phyloP scores from a whole-genome alignment of 2,888 invertebrate species.

The Stegophylla sp. region DNA sequence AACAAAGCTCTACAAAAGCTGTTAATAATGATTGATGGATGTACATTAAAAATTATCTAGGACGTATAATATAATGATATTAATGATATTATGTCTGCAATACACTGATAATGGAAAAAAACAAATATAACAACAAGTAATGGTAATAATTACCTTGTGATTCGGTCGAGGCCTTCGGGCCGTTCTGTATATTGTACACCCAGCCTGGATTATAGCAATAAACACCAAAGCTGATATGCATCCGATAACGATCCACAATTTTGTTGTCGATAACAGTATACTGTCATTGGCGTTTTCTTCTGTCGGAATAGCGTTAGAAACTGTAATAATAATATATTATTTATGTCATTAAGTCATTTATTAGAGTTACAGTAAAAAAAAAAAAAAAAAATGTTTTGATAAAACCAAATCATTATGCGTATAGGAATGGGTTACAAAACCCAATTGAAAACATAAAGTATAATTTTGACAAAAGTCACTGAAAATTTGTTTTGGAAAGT shows the following conservation, averaged over 20 bases:
- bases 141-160: slow-evolving; percentile 73
- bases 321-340: too few species aligned
- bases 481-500: too few species aligned
- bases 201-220: slow-evolving; percentile 82
- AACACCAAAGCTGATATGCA: slow-evolving; percentile 81
- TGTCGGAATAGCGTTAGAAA: slow-evolving; percentile 67
- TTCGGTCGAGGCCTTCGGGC: slow-evolving; percentile 68
- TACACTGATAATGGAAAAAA: not conserved
- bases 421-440: too few species aligned
- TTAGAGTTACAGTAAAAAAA: too few species aligned
- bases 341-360: too few species aligned
- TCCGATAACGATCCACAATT: slow-evolving; percentile 82
- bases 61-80: not conserved
- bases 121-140: too few species aligned
- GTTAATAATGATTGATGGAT: slow-evolving; percentile 42
- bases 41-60: not conserved
- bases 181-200: slow-evolving; percentile 79
- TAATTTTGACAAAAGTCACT: not conserved
- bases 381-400: too few species aligned
- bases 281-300: slow-evolving; percentile 65
- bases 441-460: not conserved
- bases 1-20: slow-evolving; percentile 48
- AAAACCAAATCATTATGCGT: too few species aligned
- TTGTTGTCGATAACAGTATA: slow-evolving; percentile 76
- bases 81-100: too few species aligned